Percentiles rank a stretch among this genome's conserved stretches.
phyloP scores from a whole-genome alignment of 2,888 invertebrate species.

The Drosophila histrio region DNA sequence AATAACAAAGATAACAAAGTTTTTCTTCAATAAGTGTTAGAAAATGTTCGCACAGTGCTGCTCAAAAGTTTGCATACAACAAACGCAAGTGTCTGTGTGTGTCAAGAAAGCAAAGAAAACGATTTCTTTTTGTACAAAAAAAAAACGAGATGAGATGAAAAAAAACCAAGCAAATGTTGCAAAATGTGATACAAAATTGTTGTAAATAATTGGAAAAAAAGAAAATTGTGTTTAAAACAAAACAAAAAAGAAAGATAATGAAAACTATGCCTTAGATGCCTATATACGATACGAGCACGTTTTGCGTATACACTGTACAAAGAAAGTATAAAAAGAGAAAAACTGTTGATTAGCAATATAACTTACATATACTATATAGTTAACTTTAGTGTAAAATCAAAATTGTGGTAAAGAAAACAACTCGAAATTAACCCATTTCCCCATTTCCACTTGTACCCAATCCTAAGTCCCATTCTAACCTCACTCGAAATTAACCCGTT shows the following conservation, averaged over 20 bases:
- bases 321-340: slow-evolving; percentile 22
- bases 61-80: slow-evolving; percentile 77
- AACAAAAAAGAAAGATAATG: slow-evolving; percentile 18
- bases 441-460: neutral
- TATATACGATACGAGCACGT: slow-evolving; percentile 71
- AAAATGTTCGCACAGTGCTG: slow-evolving; percentile 73
- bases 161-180: slow-evolving; percentile 40
- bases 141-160: slow-evolving; percentile 13
- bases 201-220: slow-evolving; percentile 71
- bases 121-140: slow-evolving; percentile 31
- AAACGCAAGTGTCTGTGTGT: slow-evolving; percentile 24
- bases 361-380: slow-evolving; percentile 42
- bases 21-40: slow-evolving; percentile 24
- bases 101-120: slow-evolving; percentile 36
- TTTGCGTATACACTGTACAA: slow-evolving; percentile 69
- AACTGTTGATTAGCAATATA: slow-evolving; percentile 62
- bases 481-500: neutral
- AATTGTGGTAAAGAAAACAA: slow-evolving; percentile 39
- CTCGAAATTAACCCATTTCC: slow-evolving; percentile 20
- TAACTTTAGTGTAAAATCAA: slow-evolving; percentile 70
- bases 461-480: neutral
- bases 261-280: slow-evolving; percentile 77
- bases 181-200: slow-evolving; percentile 77
- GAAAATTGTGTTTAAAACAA: slow-evolving; percentile 50
- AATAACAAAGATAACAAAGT: slow-evolving; percentile 6